Percentiles rank a stretch among this genome's conserved stretches.
Evolutionary conservation across 1,140 invertebrate genomes (phyloP).

Genomic region (Pseudoatta argentina): DNA sequence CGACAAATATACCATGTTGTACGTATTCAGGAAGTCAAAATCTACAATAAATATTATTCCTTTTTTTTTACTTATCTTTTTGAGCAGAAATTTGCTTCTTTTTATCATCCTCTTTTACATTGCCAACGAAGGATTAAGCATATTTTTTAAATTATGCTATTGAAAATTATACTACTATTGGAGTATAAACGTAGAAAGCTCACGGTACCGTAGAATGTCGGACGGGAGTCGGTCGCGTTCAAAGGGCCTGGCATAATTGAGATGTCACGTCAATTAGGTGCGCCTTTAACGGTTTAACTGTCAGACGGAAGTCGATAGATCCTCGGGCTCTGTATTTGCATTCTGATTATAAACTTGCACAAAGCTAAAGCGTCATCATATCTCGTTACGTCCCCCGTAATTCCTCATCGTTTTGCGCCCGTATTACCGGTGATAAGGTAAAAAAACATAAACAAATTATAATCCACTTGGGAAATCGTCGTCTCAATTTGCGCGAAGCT

Average conservation of each 20-base stretch:
- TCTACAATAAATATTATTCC: too few relatives aligned
- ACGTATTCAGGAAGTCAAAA: too few relatives aligned
- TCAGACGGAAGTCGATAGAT: slow-evolving; percentile 46
- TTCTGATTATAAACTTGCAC: slow-evolving; percentile 58
- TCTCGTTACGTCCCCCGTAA: slow-evolving; percentile 6
- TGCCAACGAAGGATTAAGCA: too few relatives aligned
- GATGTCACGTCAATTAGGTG: slow-evolving; percentile 54
- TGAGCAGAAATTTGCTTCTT: too few relatives aligned
- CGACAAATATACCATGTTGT: too few relatives aligned
- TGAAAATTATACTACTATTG: background rate
- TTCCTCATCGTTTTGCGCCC: background rate
- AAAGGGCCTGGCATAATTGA: slow-evolving; percentile 54
- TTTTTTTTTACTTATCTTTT: too few relatives aligned
- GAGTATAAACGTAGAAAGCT: background rate
- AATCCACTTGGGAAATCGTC: slow-evolving; percentile 17
- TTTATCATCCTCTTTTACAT: too few relatives aligned
- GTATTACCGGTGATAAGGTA: slow-evolving; percentile 26
- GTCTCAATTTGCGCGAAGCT: slow-evolving; percentile 11
- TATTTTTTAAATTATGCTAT: background rate
- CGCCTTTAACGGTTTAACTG: slow-evolving; percentile 57
- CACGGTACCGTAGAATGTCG: background rate
- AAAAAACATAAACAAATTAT: background rate
- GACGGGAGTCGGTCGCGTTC: slow-evolving; percentile 9
- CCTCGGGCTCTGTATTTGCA: slow-evolving; percentile 56
- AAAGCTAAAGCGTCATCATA: slow-evolving; percentile 43